Conservation (phyloP, 1,140 invertebrate genomes). For the Trialeurodes vaporariorum region DNA sequence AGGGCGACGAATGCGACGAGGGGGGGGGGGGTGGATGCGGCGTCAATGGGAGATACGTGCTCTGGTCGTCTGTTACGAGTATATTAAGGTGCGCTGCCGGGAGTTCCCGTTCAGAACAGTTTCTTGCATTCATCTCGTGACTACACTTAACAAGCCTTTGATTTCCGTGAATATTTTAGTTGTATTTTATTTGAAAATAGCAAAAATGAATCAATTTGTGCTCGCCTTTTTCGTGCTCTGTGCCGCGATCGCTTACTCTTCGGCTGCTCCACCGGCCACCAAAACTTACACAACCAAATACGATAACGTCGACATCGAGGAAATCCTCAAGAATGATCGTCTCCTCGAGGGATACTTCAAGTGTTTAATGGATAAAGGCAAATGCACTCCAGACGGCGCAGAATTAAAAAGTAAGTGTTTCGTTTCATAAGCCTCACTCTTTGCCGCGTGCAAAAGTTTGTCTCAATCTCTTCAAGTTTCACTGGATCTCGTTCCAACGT, state of each 20-base stretch:
- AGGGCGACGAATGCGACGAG: too few species aligned
- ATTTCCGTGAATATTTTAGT: not conserved
- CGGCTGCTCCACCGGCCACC: not conserved
- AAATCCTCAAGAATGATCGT: slow-evolving; percentile 24
- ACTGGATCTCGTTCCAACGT: too few species aligned
- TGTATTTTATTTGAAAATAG: not conserved
- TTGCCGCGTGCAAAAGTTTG: too few species aligned
- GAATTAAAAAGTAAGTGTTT: slow-evolving; percentile 23
- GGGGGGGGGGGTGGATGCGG: too few species aligned
- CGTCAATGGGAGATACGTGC: too few species aligned
- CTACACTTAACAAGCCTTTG: too few species aligned
- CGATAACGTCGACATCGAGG: slow-evolving; percentile 25
- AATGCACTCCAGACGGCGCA: slow-evolving; percentile 24
- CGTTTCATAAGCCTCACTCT: too few species aligned
- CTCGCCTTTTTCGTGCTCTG: not conserved
- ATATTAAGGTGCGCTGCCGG: not conserved
- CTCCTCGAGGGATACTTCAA: slow-evolving; percentile 23
- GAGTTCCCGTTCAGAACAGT: not conserved
- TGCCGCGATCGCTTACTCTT: not conserved
- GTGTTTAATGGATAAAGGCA: slow-evolving; percentile 23
- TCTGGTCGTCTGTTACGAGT: too few species aligned
- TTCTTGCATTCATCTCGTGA: not conserved
- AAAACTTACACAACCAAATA: slow-evolving; percentile 21
- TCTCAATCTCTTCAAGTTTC: too few species aligned
- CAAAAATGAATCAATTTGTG: not conserved